phyloP scores from a whole-genome alignment of 2,888 invertebrate genomes.

The Rotaria socialis region DNA sequence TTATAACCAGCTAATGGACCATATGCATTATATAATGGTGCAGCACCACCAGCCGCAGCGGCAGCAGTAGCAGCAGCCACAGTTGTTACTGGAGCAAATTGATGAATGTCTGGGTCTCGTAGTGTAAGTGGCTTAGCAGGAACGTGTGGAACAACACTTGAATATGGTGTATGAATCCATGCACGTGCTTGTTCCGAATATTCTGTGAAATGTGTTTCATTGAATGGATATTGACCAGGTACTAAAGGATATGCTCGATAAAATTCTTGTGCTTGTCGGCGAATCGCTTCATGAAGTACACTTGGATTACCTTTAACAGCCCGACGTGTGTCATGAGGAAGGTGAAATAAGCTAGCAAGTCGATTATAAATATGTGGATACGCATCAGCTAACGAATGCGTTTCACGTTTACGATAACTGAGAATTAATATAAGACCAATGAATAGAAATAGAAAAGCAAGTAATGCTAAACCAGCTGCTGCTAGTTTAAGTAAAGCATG shows the following conservation, averaged over 20 bases:
- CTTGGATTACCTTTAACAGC: neutral
- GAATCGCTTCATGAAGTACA: neutral
- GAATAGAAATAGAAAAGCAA: neutral
- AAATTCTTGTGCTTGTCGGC: neutral
- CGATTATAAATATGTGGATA: neutral
- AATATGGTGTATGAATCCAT: neutral
- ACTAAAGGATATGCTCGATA: neutral
- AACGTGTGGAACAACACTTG: neutral
- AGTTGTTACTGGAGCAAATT: neutral
- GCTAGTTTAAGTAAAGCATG: neutral
- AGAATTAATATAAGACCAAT: neutral
- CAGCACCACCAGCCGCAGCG: neutral
- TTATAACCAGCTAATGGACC: neutral
- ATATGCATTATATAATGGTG: neutral
- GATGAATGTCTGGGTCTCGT: neutral
- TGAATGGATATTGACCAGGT: neutral
- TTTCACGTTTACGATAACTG: conserved; percentile 17
- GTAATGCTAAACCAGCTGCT: neutral
- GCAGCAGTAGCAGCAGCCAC: neutral
- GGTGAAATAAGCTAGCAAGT: neutral
- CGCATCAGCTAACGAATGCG: neutral
- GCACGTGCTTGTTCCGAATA: neutral
- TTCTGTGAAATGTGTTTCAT: neutral
- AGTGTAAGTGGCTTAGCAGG: neutral
- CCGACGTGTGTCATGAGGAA: too few species aligned